Evolutionary conservation across 1,140 invertebrate species (phyloP).

Genomic region (Tribolium madens): DNA sequence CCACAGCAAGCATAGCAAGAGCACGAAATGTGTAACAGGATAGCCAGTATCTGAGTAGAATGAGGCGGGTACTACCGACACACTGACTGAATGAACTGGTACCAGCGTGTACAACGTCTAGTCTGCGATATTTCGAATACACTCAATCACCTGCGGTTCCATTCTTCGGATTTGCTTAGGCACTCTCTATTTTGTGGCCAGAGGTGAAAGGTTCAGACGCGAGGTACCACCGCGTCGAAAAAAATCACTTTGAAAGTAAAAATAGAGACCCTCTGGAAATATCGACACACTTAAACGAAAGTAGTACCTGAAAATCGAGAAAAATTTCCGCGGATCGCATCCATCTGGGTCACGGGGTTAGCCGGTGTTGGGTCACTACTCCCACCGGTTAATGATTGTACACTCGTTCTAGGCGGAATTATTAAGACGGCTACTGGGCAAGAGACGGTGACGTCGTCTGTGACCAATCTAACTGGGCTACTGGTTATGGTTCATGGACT

Average conservation of each 20-base stretch:
- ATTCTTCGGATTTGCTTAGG: conserved; percentile 17
- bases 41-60: conserved; percentile 31
- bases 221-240: neutral
- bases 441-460: neutral
- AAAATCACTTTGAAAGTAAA: neutral
- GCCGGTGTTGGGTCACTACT: conserved; percentile 5
- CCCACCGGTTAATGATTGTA: conserved; percentile 1
- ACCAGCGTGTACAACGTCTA: conserved; percentile 29
- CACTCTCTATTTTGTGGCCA: conserved; percentile 30
- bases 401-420: neutral
- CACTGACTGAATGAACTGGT: conserved; percentile 62
- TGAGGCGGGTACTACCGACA: conserved; percentile 54
- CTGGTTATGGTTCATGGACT: conserved; percentile 9
- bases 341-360: conserved; percentile 9
- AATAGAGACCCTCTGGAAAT: conserved; percentile 1
- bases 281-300: neutral
- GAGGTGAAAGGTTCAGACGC: conserved; percentile 31
- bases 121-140: conserved; percentile 36
- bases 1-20: neutral
- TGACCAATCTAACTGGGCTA: conserved; percentile 10
- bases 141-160: conserved; percentile 7
- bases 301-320: neutral
- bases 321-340: conserved; percentile 3
- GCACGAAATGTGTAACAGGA: conserved; percentile 31
- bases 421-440: neutral